phyloP scores from a whole-genome alignment of 2,797 vertebrate species.

The Ibycter americanus region DNA sequence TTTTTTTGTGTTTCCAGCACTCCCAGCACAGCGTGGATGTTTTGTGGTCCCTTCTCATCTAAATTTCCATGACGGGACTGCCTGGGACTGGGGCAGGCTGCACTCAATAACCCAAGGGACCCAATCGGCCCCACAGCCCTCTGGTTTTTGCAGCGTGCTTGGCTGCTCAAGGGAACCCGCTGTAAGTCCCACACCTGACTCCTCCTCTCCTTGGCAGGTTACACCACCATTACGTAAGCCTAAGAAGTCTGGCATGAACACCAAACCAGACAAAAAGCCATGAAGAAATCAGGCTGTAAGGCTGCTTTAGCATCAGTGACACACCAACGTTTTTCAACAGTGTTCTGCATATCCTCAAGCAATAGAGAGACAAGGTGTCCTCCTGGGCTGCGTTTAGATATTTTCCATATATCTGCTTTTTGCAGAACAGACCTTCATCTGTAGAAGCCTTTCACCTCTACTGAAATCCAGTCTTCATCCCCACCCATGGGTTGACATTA shows the following conservation, averaged over 20 bases:
- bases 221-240: background rate
- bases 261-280: background rate
- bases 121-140: background rate
- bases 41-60: background rate
- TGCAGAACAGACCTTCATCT: background rate
- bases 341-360: background rate
- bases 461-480: background rate
- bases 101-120: background rate
- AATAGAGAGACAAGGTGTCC: background rate
- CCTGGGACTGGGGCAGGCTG: background rate
- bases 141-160: background rate
- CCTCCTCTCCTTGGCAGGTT: background rate
- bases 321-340: background rate
- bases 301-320: background rate
- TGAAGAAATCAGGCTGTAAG: background rate
- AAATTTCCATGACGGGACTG: background rate
- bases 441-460: background rate
- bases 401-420: background rate
- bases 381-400: background rate
- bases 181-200: background rate
- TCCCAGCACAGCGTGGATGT: background rate
- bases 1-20: background rate
- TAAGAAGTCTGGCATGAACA: background rate
- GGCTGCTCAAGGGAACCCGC: background rate
- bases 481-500: background rate